phyloP scores from a whole-genome alignment of 2,888 invertebrate genomes.

The Hymenopus coronatus region DNA sequence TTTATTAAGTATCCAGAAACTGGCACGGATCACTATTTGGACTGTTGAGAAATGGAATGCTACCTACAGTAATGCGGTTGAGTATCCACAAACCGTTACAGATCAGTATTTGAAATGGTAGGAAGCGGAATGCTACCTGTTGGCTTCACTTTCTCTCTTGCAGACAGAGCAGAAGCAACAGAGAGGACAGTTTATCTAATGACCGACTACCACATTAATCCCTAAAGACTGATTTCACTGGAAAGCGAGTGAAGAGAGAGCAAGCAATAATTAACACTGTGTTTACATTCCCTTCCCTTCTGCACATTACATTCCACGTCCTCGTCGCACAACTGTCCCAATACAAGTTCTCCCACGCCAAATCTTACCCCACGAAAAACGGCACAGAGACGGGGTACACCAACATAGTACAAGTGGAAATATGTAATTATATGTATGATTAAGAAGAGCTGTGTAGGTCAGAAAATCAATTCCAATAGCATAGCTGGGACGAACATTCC shows the following conservation, averaged over 20 bases:
- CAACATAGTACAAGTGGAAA: no score
- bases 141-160: not conserved
- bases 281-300: not conserved
- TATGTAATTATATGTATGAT: no score
- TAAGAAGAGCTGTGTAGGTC: no score
- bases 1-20: no score
- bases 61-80: no score
- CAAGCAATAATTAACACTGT: not conserved
- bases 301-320: not conserved
- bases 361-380: no score
- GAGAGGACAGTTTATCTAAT: not conserved
- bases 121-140: not conserved
- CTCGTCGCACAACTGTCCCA: not conserved
- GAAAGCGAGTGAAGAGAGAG: not conserved
- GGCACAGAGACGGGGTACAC: no score
- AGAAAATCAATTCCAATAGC: no score
- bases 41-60: no score
- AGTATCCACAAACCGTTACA: not conserved
- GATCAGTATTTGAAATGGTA: not conserved
- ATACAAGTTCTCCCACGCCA: not conserved
- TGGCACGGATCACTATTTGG: no score
- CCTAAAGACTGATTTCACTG: not conserved
- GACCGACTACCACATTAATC: not conserved
- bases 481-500: no score
- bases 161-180: not conserved